These are phyloP conservation scores for Campylomormyrus numenius DNA, from an alignment of 2,113 vertebrate genomes.

Conservation along the genomic window DNA sequence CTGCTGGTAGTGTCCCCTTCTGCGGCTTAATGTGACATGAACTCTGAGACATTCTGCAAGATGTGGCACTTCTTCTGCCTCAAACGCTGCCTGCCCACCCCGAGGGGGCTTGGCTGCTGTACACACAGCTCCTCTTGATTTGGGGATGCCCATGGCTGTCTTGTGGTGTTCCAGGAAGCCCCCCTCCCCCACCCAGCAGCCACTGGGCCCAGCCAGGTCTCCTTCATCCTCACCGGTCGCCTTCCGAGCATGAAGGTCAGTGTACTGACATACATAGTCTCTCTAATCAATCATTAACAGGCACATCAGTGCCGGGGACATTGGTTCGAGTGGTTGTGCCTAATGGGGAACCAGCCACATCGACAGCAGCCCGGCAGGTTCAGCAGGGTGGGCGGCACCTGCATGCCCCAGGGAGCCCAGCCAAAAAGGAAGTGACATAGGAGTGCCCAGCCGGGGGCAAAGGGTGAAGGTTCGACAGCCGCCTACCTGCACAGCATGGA, in stretches of 20 bases:
- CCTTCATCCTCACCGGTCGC: not conserved
- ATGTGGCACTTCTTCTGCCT: not conserved
- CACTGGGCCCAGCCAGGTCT: not conserved
- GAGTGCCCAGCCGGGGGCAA: not conserved
- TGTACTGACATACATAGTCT: not conserved
- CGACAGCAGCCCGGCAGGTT: not conserved
- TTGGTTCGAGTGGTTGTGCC: not conserved
- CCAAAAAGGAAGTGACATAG: not conserved
- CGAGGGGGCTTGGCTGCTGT: not conserved
- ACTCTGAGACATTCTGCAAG: not conserved
- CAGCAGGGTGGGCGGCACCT: not conserved
- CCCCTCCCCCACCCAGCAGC: not conserved
- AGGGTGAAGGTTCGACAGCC: not conserved
- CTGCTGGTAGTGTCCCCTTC: slow-evolving; percentile 21
- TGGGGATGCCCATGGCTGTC: not conserved
- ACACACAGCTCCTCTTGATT: not conserved
- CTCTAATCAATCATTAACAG: not conserved
- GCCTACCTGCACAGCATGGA: not conserved
- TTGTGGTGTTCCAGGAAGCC: not conserved
- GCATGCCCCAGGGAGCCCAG: not conserved
- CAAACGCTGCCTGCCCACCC: not conserved
- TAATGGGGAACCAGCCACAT: not conserved
- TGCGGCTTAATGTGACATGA: not conserved
- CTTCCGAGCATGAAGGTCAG: not conserved
- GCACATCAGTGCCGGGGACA: not conserved